Conservation (phyloP, 1,140 invertebrate genomes). For the Babylonia areolata region DNA sequence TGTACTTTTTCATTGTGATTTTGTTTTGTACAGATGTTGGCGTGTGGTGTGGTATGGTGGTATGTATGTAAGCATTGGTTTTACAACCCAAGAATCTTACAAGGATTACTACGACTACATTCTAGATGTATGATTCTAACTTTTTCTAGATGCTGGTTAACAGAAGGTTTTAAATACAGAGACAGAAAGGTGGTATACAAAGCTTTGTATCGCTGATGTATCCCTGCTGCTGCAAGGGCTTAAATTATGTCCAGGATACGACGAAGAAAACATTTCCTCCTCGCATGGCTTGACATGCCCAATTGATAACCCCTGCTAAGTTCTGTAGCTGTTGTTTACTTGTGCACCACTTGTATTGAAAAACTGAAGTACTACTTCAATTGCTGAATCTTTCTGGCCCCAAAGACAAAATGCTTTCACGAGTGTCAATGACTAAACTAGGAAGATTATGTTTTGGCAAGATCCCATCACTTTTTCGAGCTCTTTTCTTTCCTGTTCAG, state of each 20-base stretch:
- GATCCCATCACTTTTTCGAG: conserved; percentile 5
- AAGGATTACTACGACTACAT: not conserved
- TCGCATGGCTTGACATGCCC: not conserved
- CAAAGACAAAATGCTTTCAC: not conserved
- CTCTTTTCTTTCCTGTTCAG: no score
- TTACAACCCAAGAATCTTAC: not conserved
- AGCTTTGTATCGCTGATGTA: not conserved
- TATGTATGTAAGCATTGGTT: no score
- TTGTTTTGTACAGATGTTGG: no score
- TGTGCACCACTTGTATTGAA: not conserved
- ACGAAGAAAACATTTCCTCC: conserved; percentile 8
- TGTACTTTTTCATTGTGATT: no score
- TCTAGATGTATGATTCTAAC: not conserved
- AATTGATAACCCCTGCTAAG: not conserved
- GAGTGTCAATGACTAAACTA: not conserved
- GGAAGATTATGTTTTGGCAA: not conserved
- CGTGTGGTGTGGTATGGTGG: no score
- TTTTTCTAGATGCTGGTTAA: not conserved
- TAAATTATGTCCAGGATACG: not conserved
- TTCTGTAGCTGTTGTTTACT: not conserved
- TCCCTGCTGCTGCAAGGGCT: conserved; percentile 4
- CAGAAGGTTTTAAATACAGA: not conserved
- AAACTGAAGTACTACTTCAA: not conserved
- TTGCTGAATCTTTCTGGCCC: not conserved
- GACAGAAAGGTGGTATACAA: not conserved